Evolutionary conservation across 2,888 invertebrate species (phyloP).

Genomic region (Acanthococcus lagerstroemiae): DNA sequence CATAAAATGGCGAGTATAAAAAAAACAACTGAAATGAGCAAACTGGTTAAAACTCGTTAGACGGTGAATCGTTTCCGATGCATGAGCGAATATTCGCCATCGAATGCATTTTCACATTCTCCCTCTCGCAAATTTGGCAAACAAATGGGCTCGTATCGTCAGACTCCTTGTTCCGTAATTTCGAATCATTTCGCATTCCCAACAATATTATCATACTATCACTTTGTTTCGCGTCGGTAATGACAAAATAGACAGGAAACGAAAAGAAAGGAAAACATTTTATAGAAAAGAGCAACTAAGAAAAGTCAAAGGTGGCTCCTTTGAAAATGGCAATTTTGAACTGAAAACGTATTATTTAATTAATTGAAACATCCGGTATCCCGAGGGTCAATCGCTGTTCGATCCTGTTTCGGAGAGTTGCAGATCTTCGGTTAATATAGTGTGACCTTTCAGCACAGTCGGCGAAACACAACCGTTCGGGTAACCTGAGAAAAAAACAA

Average conservation of each 20-base stretch:
- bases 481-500: no score
- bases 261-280: background rate
- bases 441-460: conserved; percentile 15
- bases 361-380: no score
- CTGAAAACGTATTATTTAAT: no score
- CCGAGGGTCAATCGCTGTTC: conserved; percentile 47
- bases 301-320: background rate
- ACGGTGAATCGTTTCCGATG: no score
- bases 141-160: no score
- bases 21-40: no score
- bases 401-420: conserved; percentile 78
- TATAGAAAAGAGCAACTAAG: background rate
- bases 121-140: no score
- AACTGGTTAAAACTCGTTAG: no score
- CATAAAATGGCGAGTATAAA: no score
- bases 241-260: background rate
- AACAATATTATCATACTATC: background rate
- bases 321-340: background rate
- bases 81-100: no score
- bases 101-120: no score
- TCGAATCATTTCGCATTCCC: background rate
- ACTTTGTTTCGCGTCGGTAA: background rate
- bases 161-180: background rate
- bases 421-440: conserved; percentile 66
- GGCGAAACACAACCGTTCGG: conserved; percentile 24